These are phyloP conservation scores for Heliconius sara DNA, from an alignment of 2,888 invertebrate genomes.

Conservation along the genomic window DNA sequence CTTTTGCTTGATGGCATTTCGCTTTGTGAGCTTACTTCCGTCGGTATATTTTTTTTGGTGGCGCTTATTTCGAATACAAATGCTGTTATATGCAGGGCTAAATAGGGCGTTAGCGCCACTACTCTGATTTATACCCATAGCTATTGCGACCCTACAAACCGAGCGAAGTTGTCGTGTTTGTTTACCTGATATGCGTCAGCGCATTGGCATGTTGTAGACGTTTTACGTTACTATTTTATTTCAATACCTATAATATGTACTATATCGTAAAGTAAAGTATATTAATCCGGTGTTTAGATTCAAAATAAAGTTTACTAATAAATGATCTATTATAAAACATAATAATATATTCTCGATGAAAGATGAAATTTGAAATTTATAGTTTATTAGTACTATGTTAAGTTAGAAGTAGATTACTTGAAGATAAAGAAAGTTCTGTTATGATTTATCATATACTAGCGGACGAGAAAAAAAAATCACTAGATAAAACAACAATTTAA, in stretches of 20 bases:
- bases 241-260: constrained; percentile 8
- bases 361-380: no score
- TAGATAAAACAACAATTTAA: not conserved
- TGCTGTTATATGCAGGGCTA: constrained; percentile 58
- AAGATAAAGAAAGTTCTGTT: not conserved
- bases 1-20: constrained; percentile 75
- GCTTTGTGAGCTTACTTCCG: constrained; percentile 82
- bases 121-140: constrained; percentile 46
- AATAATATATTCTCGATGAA: no score
- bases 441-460: not conserved
- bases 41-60: constrained; percentile 76
- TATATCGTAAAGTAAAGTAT: not conserved
- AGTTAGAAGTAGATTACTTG: not conserved
- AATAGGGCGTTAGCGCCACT: constrained; percentile 68
- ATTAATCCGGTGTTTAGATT: no score
- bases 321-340: not conserved
- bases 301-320: no score
- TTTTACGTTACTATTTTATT: constrained; percentile 48
- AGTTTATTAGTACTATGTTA: not conserved
- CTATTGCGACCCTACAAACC: constrained; percentile 42
- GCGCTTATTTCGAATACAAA: constrained; percentile 79
- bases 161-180: constrained; percentile 45
- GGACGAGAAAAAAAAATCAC: not conserved
- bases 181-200: constrained; percentile 55
- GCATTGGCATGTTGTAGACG: constrained; percentile 50